A percentile compares a stretch with the other conserved stretches of the same genome.
These are phyloP conservation scores for Melopsittacus undulatus DNA, from an alignment of 2,797 vertebrate genomes.

Conservation along the genomic window DNA sequence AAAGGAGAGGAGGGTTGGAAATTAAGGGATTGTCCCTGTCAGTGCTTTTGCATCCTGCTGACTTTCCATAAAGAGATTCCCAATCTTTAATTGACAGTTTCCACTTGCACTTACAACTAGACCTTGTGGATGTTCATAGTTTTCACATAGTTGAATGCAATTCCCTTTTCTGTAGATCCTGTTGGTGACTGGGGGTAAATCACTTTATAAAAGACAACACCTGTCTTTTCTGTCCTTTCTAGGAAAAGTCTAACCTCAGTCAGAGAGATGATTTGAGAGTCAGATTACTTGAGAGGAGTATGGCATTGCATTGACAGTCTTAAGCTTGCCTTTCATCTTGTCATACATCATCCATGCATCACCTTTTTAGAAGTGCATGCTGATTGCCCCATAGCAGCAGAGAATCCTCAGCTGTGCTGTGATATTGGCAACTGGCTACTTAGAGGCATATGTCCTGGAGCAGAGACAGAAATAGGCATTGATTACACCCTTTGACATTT, in stretches of 20 bases:
- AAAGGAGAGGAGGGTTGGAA: neutral
- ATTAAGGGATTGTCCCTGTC: neutral
- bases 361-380: rapidly evolving
- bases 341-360: rapidly evolving
- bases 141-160: neutral
- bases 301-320: rapidly evolving
- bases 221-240: neutral
- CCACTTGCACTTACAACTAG: neutral
- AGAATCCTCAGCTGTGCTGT: neutral
- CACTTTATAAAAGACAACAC: neutral
- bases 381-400: neutral
- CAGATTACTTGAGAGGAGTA: neutral
- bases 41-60: neutral
- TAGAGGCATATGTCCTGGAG: neutral
- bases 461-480: neutral
- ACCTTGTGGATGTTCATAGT: neutral
- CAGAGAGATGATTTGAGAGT: rapidly evolving
- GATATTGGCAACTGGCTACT: neutral
- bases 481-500: neutral
- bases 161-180: neutral
- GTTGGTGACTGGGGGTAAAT: neutral
- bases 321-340: neutral
- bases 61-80: neutral
- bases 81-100: neutral
- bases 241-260: neutral